Evolutionary conservation across 2,797 vertebrate genomes (phyloP).

Genomic region (Coranthus polyacanthus): DNA sequence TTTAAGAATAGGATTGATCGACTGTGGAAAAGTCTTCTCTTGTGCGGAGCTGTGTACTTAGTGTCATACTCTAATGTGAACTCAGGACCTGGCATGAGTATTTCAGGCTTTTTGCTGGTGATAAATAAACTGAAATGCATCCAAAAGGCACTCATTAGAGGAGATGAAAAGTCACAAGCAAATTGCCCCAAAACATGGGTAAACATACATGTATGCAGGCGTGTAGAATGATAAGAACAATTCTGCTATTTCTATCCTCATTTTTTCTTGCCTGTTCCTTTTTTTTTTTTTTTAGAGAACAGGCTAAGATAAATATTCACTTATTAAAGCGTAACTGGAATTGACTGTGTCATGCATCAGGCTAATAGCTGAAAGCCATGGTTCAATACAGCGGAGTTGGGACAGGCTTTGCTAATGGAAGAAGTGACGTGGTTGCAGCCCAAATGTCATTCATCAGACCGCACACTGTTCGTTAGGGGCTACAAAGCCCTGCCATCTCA

Average conservation of each 20-base stretch:
- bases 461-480: conserved; percentile 91
- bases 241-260: conserved; percentile 44
- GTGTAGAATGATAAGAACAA: conserved; percentile 64
- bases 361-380: conserved; percentile 93
- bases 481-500: conserved; percentile 92
- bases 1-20: background rate
- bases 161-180: conserved; percentile 43
- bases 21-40: background rate
- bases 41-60: background rate
- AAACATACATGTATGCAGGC: conserved; percentile 22
- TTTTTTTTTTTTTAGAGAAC: conserved; percentile 65
- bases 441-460: conserved; percentile 95
- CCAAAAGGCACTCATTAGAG: conserved; percentile 34
- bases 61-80: conserved; percentile 1
- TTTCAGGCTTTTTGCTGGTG: conserved; percentile 35
- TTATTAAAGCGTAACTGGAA: conserved; percentile 95
- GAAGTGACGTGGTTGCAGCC: conserved; percentile 94
- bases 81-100: background rate
- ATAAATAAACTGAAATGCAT: conserved; percentile 45
- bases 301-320: conserved; percentile 92
- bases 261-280: conserved; percentile 38
- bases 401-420: conserved; percentile 98
- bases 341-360: conserved; percentile 98
- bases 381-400: conserved; percentile 96
- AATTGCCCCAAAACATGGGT: conserved; percentile 24